Conservation (phyloP, 2,113 vertebrate genomes). For the Centrocercus urophasianus region DNA sequence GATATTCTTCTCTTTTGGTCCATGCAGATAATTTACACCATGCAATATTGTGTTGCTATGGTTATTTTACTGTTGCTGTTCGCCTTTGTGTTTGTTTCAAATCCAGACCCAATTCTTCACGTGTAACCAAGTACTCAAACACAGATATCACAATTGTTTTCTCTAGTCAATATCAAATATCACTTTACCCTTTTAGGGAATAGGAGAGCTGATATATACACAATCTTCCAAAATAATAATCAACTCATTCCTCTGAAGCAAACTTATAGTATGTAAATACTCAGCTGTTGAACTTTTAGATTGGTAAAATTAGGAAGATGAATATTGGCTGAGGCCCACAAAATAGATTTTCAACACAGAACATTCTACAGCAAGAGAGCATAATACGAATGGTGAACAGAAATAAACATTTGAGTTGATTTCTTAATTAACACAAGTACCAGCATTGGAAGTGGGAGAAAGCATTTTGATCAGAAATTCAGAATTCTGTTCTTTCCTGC, state of each 20-base stretch:
- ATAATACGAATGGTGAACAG: fast-evolving
- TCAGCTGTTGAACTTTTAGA: not conserved
- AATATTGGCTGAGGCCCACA: not conserved
- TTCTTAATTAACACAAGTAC: not conserved
- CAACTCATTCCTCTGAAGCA: not conserved
- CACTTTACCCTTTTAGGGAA: not conserved
- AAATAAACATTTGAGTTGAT: not conserved
- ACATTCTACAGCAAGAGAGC: not conserved
- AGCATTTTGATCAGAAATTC: not conserved
- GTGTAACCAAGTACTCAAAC: not conserved
- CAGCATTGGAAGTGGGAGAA: not conserved
- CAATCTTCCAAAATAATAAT: not conserved
- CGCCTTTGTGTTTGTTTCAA: conserved; percentile 29
- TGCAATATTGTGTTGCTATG: conserved; percentile 27
- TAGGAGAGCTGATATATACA: not conserved
- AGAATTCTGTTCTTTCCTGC: not conserved
- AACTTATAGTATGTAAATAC: not conserved
- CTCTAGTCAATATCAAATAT: not conserved
- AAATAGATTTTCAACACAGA: not conserved
- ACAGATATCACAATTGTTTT: not conserved
- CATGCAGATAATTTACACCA: conserved; percentile 33
- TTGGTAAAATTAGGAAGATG: not conserved
- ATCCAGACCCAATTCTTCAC: not conserved
- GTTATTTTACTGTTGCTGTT: conserved; percentile 40
- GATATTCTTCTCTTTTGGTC: conserved; percentile 23